phyloP scores from a whole-genome alignment of 2,888 invertebrate species.

The Ochropleura plecta region DNA sequence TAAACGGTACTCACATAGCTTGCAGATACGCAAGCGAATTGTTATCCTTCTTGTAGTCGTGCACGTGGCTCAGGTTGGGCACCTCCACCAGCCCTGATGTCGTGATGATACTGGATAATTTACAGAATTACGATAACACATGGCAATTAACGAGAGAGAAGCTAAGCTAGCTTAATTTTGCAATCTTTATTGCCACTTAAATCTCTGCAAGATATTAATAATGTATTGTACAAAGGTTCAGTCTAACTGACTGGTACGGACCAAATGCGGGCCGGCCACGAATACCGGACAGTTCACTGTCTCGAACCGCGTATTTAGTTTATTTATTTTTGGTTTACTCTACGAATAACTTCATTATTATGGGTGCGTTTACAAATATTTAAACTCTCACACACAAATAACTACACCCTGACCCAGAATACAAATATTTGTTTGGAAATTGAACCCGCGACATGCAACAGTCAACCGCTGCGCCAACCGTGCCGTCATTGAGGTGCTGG shows the following conservation, averaged over 20 bases:
- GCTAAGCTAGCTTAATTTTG: no score
- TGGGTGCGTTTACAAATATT: no score
- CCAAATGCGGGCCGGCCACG: not conserved
- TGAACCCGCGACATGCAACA: no score
- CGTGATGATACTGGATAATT: constrained; percentile 91
- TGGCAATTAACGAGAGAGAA: not conserved
- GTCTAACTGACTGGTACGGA: not conserved
- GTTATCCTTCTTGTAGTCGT: constrained; percentile 81
- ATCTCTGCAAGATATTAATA: not conserved
- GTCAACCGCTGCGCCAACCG: no score
- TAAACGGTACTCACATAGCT: constrained; percentile 91
- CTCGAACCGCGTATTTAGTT: no score
- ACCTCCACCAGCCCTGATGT: constrained; percentile 92
- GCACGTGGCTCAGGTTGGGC: constrained; percentile 92
- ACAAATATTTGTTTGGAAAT: no score
- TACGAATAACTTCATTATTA: not conserved
- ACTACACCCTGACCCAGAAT: no score
- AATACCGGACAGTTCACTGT: no score
- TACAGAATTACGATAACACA: not conserved
- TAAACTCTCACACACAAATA: no score
- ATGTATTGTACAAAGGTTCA: not conserved
- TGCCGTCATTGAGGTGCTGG: no score
- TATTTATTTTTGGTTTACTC: no score
- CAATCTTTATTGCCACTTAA: not conserved
- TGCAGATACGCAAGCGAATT: constrained; percentile 89